Base-by-base conservation (phyloP, 2,113 vertebrate genomes). In the Brachypodius melanocephalos region DNA sequence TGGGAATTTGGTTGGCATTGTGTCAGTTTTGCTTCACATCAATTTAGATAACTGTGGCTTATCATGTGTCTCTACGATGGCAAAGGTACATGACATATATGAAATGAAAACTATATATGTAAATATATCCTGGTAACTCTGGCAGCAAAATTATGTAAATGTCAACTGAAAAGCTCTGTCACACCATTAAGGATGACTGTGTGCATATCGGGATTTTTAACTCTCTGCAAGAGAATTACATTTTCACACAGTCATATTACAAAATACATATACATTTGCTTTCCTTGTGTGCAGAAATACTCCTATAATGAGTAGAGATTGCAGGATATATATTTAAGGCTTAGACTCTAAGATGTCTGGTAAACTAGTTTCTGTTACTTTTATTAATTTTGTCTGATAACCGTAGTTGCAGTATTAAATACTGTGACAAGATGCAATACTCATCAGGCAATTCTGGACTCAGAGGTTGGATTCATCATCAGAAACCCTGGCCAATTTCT, bases 21-120 rank as follows among this genome's bases (percentile, higher is more conserved):
- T 91, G 78, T 94, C 96, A 82, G 74, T 93, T 91, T 94, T 85
- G 52, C 71, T 91, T 72, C 74, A 14, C 42, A 45, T 89, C 73
- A 69, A 29, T 96, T 95, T 89, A 79, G 77, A 36, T 79, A 82
- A 81, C 58, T 76, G n/a, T 38, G 43, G 26, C 42, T 91, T 85
- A 85, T 85, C 67, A 0, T 8, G 17, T 46, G 32, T 83, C 54
- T 88, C 62, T 85, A 7, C 3, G 38, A 38, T 34, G 49, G 49
- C 29, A 34, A n/a, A 90, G 26, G 22, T 79, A 32, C 43, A 49
- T 59, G 46, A 76, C 66, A 71, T n/a, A 61, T 68, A 67, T n/a
- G 17, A 82, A 87, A 94, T 74, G 55, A 55, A 81, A 94, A 87
- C 15, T 59, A 42, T 62, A 38, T 61, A 65, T 73, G 49, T 83